phyloP scores from a whole-genome alignment of 2,113 vertebrate genomes.

The Cyanistes caeruleus region DNA sequence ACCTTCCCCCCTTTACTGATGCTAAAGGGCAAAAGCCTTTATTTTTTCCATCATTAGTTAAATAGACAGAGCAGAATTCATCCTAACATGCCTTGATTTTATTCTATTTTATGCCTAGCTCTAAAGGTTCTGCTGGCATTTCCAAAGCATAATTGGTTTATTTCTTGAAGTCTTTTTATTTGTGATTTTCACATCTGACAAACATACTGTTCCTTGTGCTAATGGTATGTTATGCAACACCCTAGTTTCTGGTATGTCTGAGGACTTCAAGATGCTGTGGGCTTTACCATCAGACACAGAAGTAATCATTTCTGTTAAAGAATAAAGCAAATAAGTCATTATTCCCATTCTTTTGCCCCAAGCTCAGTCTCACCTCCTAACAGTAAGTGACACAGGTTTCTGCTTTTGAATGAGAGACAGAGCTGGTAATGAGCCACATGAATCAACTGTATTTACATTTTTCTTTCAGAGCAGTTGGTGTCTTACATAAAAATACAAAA shows the following conservation, averaged over 20 bases:
- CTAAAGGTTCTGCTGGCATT: constrained; percentile 17
- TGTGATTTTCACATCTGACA: constrained; percentile 26
- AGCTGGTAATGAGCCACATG: not conserved
- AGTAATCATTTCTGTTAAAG: not conserved
- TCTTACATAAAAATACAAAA: not conserved
- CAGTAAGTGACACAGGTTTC: not conserved
- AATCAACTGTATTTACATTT: not conserved
- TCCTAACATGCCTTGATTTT: not conserved
- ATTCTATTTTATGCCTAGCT: not conserved
- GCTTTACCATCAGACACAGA: not conserved
- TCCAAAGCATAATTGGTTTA: not conserved
- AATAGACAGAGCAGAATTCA: not conserved
- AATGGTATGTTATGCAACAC: not conserved
- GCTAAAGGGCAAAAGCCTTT: not conserved
- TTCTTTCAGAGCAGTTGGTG: constrained; percentile 4
- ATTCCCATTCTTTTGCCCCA: not conserved
- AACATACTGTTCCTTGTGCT: not conserved
- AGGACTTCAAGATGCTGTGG: not conserved
- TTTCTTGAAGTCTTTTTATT: constrained; percentile 13
- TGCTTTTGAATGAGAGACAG: not conserved
- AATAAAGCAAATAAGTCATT: not conserved
- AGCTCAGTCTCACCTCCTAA: not conserved
- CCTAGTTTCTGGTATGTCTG: not conserved
- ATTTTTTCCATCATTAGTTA: not conserved
- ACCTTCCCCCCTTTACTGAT: not conserved